phyloP scores from a whole-genome alignment of 2,888 invertebrate species.

The Polyploca ridens region DNA sequence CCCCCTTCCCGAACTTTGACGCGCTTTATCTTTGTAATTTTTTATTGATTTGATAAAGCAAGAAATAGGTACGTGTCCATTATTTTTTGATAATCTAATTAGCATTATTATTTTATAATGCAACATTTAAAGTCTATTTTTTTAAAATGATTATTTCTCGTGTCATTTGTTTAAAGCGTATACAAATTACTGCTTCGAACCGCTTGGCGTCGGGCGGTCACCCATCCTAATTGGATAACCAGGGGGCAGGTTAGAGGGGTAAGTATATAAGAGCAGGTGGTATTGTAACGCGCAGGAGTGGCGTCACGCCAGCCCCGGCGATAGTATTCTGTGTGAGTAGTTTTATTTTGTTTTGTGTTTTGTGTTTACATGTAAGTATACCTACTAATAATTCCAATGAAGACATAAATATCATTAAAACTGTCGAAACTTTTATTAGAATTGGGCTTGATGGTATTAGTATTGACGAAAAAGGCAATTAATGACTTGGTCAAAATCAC shows the following conservation, averaged over 20 bases:
- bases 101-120: neutral
- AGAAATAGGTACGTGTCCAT: too few relatives aligned
- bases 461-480: too few relatives aligned
- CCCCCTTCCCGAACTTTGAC: too few relatives aligned
- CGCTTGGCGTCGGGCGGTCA: conserved; percentile 32
- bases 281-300: conserved; percentile 60
- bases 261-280: conserved; percentile 56
- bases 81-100: too few relatives aligned
- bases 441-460: too few relatives aligned
- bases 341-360: conserved; percentile 22
- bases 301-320: conserved; percentile 67
- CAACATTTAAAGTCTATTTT: too few relatives aligned
- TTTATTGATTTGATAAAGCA: too few relatives aligned
- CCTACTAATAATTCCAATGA: too few relatives aligned
- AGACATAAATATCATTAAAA: too few relatives aligned
- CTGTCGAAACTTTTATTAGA: too few relatives aligned
- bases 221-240: conserved; percentile 58
- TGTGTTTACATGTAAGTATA: neutral
- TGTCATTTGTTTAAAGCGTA: conserved; percentile 16
- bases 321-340: conserved; percentile 64
- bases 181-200: conserved; percentile 46
- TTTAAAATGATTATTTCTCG: neutral
- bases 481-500: too few relatives aligned
- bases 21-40: too few relatives aligned
- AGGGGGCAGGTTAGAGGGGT: conserved; percentile 38